These are phyloP conservation scores for Pangasius djambal DNA, from an alignment of 2,797 vertebrate genomes.

Conservation along the genomic window DNA sequence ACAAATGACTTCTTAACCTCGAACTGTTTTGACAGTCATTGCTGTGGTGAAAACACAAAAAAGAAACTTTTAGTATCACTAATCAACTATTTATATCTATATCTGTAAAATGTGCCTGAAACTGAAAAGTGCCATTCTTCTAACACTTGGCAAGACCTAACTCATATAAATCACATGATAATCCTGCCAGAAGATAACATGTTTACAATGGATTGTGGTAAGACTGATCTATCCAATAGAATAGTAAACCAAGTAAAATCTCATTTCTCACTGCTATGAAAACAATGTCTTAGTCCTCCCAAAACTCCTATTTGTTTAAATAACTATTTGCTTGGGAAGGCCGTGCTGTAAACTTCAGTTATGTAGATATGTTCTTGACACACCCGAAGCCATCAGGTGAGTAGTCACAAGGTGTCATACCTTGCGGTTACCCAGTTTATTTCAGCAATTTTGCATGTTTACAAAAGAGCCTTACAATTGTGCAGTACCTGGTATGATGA, in stretches of 20 bases:
- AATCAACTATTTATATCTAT: neutral
- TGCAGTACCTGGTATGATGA: no score
- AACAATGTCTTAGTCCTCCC: neutral
- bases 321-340: neutral
- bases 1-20: neutral
- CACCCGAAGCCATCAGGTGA: constrained; percentile 15
- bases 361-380: neutral
- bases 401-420: constrained; percentile 20
- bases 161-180: neutral
- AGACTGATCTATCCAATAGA: neutral
- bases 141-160: neutral
- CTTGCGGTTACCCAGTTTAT: neutral
- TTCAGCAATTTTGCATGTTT: neutral
- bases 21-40: neutral
- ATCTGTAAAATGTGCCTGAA: neutral
- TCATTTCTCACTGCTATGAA: neutral
- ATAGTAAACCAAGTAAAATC: neutral
- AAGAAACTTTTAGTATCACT: neutral
- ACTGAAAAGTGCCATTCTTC: neutral
- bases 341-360: neutral
- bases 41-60: neutral
- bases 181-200: neutral
- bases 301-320: neutral
- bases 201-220: neutral
- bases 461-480: neutral